phyloP scores from a whole-genome alignment of 64 coral and sea anemone genomes.

The Actinia tenebrosa region DNA sequence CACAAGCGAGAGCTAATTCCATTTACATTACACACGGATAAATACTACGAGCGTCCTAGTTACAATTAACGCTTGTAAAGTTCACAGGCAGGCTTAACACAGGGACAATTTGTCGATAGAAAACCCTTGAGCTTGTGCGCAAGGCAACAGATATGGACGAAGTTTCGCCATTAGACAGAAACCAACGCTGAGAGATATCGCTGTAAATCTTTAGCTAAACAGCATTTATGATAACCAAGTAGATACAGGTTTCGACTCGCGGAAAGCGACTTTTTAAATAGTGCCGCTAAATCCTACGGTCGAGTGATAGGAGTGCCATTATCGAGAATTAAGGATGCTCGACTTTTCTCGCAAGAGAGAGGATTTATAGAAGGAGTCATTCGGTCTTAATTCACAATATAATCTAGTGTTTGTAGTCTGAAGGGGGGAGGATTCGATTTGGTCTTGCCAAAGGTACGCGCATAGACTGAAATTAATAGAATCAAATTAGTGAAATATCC shows the following conservation, averaged over 20 bases:
- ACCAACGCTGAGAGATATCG: constrained; percentile 23
- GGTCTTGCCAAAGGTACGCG: neutral
- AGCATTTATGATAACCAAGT: constrained; percentile 2
- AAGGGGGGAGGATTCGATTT: neutral
- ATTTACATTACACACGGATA: neutral
- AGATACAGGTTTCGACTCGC: neutral
- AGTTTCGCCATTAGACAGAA: neutral
- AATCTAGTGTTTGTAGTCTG: neutral
- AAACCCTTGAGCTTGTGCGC: neutral
- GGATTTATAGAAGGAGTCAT: neutral
- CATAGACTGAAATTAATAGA: neutral
- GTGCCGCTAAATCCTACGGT: neutral
- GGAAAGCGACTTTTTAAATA: constrained; percentile 2
- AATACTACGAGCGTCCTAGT: neutral
- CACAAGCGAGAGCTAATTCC: constrained; percentile 6
- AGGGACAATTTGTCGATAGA: neutral
- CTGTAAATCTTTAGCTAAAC: constrained; percentile 17
- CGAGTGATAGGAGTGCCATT: neutral
- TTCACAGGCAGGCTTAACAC: neutral
- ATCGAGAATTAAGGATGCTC: neutral
- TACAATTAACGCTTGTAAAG: constrained; percentile 11
- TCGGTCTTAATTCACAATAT: neutral
- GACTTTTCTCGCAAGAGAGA: neutral
- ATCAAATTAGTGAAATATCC: neutral
- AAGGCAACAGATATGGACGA: neutral